Evolutionary conservation across 2,797 vertebrate species (phyloP), one percentile per base, ranked within the genome.

Genomic region (Melopsittacus undulatus): DNA sequence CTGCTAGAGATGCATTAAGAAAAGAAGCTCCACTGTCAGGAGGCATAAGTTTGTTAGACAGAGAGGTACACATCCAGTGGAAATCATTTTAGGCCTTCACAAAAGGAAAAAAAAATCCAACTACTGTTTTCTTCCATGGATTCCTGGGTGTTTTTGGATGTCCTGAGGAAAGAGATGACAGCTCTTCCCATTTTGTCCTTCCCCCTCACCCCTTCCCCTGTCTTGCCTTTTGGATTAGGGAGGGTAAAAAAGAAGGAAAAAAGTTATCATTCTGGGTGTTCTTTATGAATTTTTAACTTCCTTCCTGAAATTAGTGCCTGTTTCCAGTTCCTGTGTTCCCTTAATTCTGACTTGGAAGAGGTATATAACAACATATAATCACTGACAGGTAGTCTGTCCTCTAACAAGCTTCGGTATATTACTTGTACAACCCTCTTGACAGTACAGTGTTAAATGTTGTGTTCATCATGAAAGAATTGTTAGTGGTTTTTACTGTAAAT

Each of bases 131-230:
- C 2, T 77, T 76, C 34, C 19, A 4, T 51, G 8, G 36, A 6
- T 88, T 84, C 27, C 27, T 40, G 16, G 14, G 32, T 56, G 30
- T 66, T 84, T 83, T 13, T 66, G 16, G 11, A 20, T 38, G 13
- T 26, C 21, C 18, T 59, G 42, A n/a, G 36, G 56, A 48, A 74
- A n/a, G 63, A n/a, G 15, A 19, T 9, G 27, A 49, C 29, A 62
- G 18, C 32, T n/a, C 29, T 67, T 11, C 9, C 21, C 11, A 4
- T 36, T n/a, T 46, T 34, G 20, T 4, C 0, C 5, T 5, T 6
- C 3, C 4, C 5, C 5, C 51, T 34, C 22, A 72, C 6, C 6
- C 6, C 4, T 4, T 7, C 7, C 48, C 34, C 18, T 80, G 83
- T 34, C 52, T 49, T 49, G 13, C 6, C 6, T 77, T 77, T 74